phyloP scores from a whole-genome alignment of 1,140 invertebrate genomes.

The Psix sp. region DNA sequence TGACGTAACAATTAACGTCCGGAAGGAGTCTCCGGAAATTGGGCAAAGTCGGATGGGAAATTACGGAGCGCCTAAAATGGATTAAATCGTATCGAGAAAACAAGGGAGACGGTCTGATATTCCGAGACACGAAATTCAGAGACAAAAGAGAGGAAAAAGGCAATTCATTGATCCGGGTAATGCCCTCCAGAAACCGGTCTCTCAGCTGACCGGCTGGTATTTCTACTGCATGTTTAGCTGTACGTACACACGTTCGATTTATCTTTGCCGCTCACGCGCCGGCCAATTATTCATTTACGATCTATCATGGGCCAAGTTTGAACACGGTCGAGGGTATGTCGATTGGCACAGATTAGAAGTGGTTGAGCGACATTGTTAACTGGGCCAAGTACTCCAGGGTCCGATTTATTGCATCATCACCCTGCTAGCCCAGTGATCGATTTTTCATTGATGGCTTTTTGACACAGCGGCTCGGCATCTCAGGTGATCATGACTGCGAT shows the following conservation, averaged over 20 bases:
- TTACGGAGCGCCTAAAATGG: too few species aligned
- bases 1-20: conserved; percentile 20
- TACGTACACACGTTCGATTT: conserved; percentile 34
- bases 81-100: too few species aligned
- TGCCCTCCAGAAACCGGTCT: conserved; percentile 44
- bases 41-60: too few species aligned
- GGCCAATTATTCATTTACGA: conserved; percentile 32
- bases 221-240: conserved; percentile 13
- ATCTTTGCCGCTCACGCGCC: conserved; percentile 16
- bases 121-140: conserved; percentile 7
- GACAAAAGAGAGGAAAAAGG: conserved; percentile 4
- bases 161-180: conserved; percentile 6
- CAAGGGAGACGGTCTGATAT: background rate
- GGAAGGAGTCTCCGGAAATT: conserved; percentile 20
- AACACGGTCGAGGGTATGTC: conserved; percentile 47
- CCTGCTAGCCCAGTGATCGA: conserved; percentile 4
- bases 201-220: conserved; percentile 31
- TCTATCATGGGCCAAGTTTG: conserved; percentile 20
- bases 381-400: conserved; percentile 77
- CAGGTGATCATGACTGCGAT: conserved; percentile 15
- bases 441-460: conserved; percentile 19
- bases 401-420: conserved; percentile 19
- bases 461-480: conserved; percentile 10
- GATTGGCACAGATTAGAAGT: conserved; percentile 64
- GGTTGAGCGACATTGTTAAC: conserved; percentile 67